These are phyloP conservation scores for Lampris incognitus DNA, from an alignment of 2,113 vertebrate species.

Conservation along the genomic window DNA sequence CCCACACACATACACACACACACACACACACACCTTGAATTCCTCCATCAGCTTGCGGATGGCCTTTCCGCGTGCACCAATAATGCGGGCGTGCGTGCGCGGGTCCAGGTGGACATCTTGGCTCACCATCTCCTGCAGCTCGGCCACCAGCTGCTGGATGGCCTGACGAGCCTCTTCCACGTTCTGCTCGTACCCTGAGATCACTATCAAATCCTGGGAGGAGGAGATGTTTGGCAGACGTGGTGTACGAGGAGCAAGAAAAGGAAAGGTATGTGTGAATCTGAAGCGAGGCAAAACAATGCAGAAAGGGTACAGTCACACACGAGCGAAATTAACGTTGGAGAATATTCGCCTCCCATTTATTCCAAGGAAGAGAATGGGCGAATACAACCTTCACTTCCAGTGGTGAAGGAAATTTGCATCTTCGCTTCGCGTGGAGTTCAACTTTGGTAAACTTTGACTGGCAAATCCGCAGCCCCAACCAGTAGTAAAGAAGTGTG, in stretches of 20 bases:
- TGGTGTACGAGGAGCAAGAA: background rate
- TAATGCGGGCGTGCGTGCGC: slow-evolving; percentile 86
- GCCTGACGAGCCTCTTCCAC: slow-evolving; percentile 79
- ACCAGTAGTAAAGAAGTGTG: too few species aligned
- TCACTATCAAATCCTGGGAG: slow-evolving; percentile 82
- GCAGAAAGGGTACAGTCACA: too few species aligned
- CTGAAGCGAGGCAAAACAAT: background rate
- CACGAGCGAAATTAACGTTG: too few species aligned
- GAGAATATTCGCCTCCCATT: too few species aligned
- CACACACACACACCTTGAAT: slow-evolving; percentile 78
- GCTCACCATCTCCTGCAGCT: slow-evolving; percentile 87
- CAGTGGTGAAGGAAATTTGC: too few species aligned
- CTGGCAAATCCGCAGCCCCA: too few species aligned
- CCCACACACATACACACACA: too few species aligned
- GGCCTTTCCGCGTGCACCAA: slow-evolving; percentile 84
- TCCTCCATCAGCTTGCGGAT: slow-evolving; percentile 89
- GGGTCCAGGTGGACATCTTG: slow-evolving; percentile 84
- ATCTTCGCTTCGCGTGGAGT: too few species aligned
- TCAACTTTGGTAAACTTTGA: too few species aligned
- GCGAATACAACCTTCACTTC: too few species aligned
- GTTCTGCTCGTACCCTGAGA: slow-evolving; percentile 85
- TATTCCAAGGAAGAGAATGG: too few species aligned
- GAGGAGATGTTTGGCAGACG: background rate
- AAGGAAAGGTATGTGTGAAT: background rate
- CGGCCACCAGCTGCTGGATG: slow-evolving; percentile 85